Percentiles rank a stretch among this genome's conserved stretches.
phyloP scores from a whole-genome alignment of 2,797 vertebrate genomes.

The Mormyrus hasselquistii region DNA sequence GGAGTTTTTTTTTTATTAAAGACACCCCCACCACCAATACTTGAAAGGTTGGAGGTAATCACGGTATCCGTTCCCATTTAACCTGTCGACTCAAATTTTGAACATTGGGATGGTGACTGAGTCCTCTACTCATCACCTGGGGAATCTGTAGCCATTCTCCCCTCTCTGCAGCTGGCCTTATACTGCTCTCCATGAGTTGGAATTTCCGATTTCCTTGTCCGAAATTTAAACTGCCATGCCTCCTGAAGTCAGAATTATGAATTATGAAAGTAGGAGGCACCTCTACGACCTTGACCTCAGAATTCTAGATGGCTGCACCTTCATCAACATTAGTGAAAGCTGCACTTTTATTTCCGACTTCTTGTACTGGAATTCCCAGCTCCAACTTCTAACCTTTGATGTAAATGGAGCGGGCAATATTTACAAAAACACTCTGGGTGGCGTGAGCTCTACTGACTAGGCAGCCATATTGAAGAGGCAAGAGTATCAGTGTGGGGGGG shows the following conservation, averaged over 20 bases:
- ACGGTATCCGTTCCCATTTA: slow-evolving; percentile 85
- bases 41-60: slow-evolving; percentile 67
- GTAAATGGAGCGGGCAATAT: slow-evolving; percentile 56
- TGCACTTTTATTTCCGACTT: not conserved
- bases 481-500: not conserved
- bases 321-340: not conserved
- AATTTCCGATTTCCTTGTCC: not conserved
- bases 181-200: not conserved
- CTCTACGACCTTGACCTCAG: not conserved
- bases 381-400: not conserved
- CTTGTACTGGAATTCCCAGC: not conserved
- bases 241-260: not conserved
- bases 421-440: slow-evolving; percentile 72
- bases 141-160: slow-evolving; percentile 92
- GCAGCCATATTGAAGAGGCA: not conserved
- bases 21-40: slow-evolving; percentile 70
- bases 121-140: slow-evolving; percentile 85
- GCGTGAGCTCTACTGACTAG: not conserved
- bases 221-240: not conserved
- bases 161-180: slow-evolving; percentile 77
- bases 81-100: slow-evolving; percentile 91
- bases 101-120: slow-evolving; percentile 87
- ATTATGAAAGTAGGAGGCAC: not conserved
- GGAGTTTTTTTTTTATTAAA: slow-evolving; percentile 73
- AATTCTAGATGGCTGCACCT: not conserved